Conservation (phyloP, 2,888 invertebrate genomes). For the Pimpla rufipes region DNA sequence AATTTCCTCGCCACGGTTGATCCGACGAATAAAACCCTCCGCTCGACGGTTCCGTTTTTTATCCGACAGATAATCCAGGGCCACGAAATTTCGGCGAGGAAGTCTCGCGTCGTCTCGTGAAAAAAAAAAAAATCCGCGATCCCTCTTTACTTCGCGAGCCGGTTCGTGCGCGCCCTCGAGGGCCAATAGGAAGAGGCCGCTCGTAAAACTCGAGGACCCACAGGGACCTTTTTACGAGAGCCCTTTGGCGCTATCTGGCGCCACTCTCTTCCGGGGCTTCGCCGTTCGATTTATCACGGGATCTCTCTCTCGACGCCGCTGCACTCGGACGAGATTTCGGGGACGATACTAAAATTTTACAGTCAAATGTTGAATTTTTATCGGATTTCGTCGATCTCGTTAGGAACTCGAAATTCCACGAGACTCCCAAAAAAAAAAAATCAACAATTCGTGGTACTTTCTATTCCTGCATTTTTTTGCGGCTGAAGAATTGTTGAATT, state of each 20-base stretch:
- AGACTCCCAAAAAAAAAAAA: no score
- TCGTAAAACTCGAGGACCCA: slow-evolving; percentile 70
- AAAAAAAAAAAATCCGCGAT: slow-evolving; percentile 20
- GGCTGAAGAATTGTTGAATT: no score
- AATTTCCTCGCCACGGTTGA: no score
- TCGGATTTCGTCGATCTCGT: no score
- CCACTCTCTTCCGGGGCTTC: neutral
- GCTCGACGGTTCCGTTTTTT: no score
- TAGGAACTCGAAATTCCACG: no score
- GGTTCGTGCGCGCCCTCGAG: neutral
- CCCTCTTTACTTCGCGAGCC: neutral
- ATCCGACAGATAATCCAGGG: no score
- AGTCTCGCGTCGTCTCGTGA: neutral
- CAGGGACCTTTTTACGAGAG: slow-evolving; percentile 42
- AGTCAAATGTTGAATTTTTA: neutral
- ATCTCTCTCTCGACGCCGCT: neutral
- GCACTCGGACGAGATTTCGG: neutral
- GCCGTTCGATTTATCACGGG: slow-evolving; percentile 11
- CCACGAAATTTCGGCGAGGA: neutral
- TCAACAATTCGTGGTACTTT: no score
- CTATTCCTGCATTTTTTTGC: no score
- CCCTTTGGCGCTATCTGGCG: slow-evolving; percentile 32
- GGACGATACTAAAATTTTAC: neutral
- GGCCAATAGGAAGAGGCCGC: slow-evolving; percentile 22
- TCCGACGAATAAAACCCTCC: no score